A percentile compares a stretch with the other conserved stretches of the same genome.
Conservation (phyloP, 2,888 invertebrate genomes). For the Cryptocheilus praepositus region DNA sequence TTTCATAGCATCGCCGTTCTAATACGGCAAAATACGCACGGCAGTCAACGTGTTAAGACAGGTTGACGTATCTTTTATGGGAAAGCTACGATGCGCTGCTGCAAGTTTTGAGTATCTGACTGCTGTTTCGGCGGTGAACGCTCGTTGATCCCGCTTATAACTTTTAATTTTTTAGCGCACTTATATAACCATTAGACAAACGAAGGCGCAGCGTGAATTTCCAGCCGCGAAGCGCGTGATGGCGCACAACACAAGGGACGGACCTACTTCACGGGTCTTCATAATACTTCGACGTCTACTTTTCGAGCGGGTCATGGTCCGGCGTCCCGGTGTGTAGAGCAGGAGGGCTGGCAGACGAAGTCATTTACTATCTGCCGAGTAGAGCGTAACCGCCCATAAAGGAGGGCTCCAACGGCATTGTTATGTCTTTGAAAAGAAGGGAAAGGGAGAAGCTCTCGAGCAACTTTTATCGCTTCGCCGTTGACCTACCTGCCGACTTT, state of each 20-base stretch:
- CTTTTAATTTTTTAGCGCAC: no score
- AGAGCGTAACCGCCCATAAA: slow-evolving; percentile 53
- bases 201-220: neutral
- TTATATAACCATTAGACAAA: no score
- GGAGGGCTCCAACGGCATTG: slow-evolving; percentile 53
- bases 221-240: neutral
- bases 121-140: no score
- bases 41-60: no score
- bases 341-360: slow-evolving; percentile 27
- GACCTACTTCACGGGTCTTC: slow-evolving; percentile 22
- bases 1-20: no score
- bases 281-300: slow-evolving; percentile 39
- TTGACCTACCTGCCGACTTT: slow-evolving; percentile 56
- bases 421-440: slow-evolving; percentile 48
- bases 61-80: no score
- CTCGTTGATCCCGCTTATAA: no score
- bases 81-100: no score
- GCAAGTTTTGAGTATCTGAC: no score
- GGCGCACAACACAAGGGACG: no score
- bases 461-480: slow-evolving; percentile 59
- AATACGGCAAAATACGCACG: no score
- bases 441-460: slow-evolving; percentile 39
- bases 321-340: slow-evolving; percentile 7
- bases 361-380: slow-evolving; percentile 51
- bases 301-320: slow-evolving; percentile 38